Evolutionary conservation across 2,113 vertebrate species (phyloP).

Genomic region (Drymodes brunneopygia): DNA sequence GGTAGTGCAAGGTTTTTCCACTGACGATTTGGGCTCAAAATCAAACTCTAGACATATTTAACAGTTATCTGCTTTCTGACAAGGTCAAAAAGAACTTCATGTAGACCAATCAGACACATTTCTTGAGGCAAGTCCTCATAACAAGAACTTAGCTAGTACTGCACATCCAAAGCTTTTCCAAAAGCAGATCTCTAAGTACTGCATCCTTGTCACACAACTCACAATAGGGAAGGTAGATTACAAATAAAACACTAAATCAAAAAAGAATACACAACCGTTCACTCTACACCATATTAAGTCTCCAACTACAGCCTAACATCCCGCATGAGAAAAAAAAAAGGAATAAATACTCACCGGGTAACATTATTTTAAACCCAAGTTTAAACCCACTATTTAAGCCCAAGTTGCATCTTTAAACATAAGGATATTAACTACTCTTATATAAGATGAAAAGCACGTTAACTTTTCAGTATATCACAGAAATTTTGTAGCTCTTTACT

Average conservation of each 20-base stretch:
- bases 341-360: not conserved
- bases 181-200: not conserved
- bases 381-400: no score
- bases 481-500: not conserved
- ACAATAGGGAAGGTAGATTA: not conserved
- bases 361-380: not conserved
- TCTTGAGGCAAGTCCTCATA: not conserved
- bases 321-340: not conserved
- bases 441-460: fast-evolving
- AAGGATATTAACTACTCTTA: not conserved
- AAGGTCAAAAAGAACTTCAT: not conserved
- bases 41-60: not conserved
- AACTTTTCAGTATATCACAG: not conserved
- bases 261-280: not conserved
- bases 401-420: not conserved
- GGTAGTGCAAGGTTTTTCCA: not conserved
- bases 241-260: not conserved
- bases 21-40: not conserved
- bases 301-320: not conserved
- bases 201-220: not conserved
- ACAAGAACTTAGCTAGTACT: not conserved
- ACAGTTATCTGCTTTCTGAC: not conserved
- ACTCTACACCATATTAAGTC: not conserved
- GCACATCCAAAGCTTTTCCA: not conserved
- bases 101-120: not conserved